Evolutionary conservation across 2,888 invertebrate species (phyloP), one percentile per base, ranked within the genome.

Genomic region (Thereva nobilitata): DNA sequence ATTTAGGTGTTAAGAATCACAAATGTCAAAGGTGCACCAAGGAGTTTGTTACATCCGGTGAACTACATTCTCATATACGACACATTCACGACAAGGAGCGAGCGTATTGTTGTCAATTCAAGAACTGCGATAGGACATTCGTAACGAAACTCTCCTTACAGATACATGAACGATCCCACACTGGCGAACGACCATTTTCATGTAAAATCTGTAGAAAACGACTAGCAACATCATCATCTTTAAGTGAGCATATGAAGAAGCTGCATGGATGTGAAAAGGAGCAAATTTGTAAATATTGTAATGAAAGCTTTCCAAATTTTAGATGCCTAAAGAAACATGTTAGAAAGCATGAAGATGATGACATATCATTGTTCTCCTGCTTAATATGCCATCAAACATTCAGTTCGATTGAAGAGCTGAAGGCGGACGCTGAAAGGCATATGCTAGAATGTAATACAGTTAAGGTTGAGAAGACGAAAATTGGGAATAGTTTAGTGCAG

Each of bases 81-180:
- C 76, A 77, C 40, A 77, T 77, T 4, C 81, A 81, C 69, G 76
- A 76, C 55, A 76, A 74, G 9, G 74, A 77, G 38, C 75, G 76
- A 6, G 74, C 86, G 35, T 91, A 86, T 77, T 83, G 86, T 55
- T 93, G 93, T 77, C 67, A 70, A 0, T 72, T 72, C n/a, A 82
- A 87, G 73, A 86, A 89, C 71, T 93, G 93, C 77, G 85, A 87
- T 57, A 91, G 90, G 76, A 85, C 86, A 40, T 93, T 93, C 76
- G 86, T 89, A 0, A 82, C 90, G 9, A 89, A 92, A 78, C 90
- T 91, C 74, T 85, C 91, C 41, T 80, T 93, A 63, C 84, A 87
- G 71, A 79, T 89, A 59, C 93, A 93, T 78, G 83, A 91, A 73
- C 83, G 89, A 5, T 85, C 86, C 10, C 93, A 93, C 77, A 86